Evolutionary conservation across 2,113 vertebrate species (phyloP).

Genomic region (Alethe castanea): DNA sequence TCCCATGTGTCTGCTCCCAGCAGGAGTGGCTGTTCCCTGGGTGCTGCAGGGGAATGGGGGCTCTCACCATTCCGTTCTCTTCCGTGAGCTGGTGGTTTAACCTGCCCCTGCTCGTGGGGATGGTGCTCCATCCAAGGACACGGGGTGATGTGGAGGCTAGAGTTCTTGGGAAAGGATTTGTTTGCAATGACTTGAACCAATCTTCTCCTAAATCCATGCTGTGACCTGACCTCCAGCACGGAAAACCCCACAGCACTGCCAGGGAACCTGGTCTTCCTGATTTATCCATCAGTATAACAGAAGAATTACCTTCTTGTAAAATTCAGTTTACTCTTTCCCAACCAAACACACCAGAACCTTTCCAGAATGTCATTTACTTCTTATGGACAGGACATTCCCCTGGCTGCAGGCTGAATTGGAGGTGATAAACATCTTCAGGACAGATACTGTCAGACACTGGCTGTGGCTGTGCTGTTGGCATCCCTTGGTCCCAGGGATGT

Average conservation of each 20-base stretch:
- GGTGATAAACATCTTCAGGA: background rate
- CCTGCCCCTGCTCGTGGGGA: background rate
- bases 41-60: background rate
- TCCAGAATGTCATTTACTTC: background rate
- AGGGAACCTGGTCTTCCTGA: background rate
- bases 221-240: background rate
- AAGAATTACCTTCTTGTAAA: background rate
- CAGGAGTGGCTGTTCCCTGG: background rate
- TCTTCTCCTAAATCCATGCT: background rate
- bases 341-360: background rate
- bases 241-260: background rate
- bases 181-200: background rate
- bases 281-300: background rate
- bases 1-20: background rate
- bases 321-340: background rate
- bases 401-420: background rate
- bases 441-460: background rate
- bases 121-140: background rate
- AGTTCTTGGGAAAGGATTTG: background rate
- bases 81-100: rapidly evolving
- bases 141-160: background rate
- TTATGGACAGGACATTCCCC: background rate
- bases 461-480: background rate
- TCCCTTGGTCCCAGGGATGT: background rate
- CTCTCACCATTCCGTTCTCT: background rate